Evolutionary conservation across 2,113 vertebrate genomes (phyloP), one percentile per base, ranked within the genome.

Genomic region (Chrysemys picta): DNA sequence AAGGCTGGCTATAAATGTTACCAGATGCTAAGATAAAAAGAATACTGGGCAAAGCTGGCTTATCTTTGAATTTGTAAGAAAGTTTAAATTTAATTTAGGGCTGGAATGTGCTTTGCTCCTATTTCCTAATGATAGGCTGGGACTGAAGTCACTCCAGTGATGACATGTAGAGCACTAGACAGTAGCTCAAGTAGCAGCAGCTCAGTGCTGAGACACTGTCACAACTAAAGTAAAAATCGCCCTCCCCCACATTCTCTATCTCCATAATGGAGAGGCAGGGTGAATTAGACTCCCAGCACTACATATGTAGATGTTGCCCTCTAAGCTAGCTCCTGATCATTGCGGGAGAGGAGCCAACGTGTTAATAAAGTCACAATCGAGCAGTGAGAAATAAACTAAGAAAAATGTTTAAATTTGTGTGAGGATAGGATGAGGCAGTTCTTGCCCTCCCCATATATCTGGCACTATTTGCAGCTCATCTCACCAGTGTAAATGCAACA

Each of bases 71-170:
- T 42, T 42, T 81, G n/a, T 89, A 59, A 90, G 2, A 50, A 38
- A 25, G 52, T 49, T 65, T 38, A 13, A 3, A 19, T 2, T 93
- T 35, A 62, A 75, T 62, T 10, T 49, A 81, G 57, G 22, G 29
- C 19, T 85, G 89, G 27, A 80, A 53, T 62, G 82, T 52, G 78
- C 45, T 72, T 89, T 89, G 31, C 29, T 87, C 10, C 38, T 90
- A 38, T 57, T 57, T 2, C 42, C 42, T 78, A 47, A 47, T 0
- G 35, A 62, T 11, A 72, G 45, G 49, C 5, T 35, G 17, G 2
- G 24, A 24, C 38, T 76, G 38, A 45, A 1, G 0, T 89, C 42
- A 49, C 85, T 42, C 1, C 17, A 1, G 5, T 0, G 0, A 54
- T 19, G 87, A 54, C 19, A 65, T 27, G 3, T 0, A 2, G 25